Evolutionary conservation across 2,888 invertebrate species (phyloP), one percentile per base, ranked within the genome.

Genomic region (Augiades crinisus): DNA sequence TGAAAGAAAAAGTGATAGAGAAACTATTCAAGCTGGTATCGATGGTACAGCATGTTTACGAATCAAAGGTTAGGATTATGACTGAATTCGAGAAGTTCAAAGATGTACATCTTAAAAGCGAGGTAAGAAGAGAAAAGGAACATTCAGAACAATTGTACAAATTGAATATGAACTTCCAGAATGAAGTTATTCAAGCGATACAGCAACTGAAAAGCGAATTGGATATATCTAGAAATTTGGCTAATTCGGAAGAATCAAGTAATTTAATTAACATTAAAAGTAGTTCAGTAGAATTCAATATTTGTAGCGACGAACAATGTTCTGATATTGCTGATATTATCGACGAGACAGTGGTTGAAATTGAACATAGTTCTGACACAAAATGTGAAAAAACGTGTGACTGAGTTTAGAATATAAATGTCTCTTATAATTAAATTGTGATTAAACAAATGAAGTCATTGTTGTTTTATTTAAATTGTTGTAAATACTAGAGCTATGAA

Each of bases 91-190:
- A 89, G 7, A 88, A 84, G 61, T 87, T 74, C 54, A 89, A 89
- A 50, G 89, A 89, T 7, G 83, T 76, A 0, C 81, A 88, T 53
- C 64, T 82, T 65, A 87, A 73, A 53, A 87, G 81, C 45, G 89
- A 89, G 58, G 56, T 75, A 0, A 69, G 88, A 63, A 74, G 84
- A 59, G 88, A 89, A 52, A 83, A 79, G 22, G 89, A 89, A 22
- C 82, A 89, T 63, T 82, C 89, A 0, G 89, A 88, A 50, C 88
- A 88, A 52, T 54, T 89, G 31, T 89, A 88, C 55, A 89, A 85
- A 57, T 56, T 89, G 10, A 87, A 88, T 59, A 85, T 89, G 82
- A 86, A 79, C 65, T 89, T 87, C 50, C 89, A 89, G 59, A 83
- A 77, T 31, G 88, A 89, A 64, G 85, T 88, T 0, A 76, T 89